Evolutionary conservation across 92 coral and sea anemone genomes (phyloP).

Genomic region (Blastomussa wellsi): DNA sequence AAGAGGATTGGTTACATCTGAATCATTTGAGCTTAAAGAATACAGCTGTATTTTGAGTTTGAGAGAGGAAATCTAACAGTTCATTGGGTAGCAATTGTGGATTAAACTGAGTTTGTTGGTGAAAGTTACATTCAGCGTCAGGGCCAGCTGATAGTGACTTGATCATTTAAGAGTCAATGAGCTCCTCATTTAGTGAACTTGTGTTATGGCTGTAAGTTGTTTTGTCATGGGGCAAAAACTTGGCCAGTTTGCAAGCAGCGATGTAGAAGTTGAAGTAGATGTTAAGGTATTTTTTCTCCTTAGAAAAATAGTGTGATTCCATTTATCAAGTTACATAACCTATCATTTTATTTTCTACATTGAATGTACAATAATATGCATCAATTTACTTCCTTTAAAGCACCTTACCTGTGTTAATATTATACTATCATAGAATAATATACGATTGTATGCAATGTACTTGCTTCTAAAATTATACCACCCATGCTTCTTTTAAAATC

Average conservation of each 20-base stretch:
- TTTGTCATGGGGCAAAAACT: constrained; percentile 51
- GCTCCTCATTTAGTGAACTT: constrained; percentile 16
- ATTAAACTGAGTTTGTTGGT: not conserved
- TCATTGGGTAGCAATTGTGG: not conserved
- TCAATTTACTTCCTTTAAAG: not conserved
- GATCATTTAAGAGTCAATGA: constrained; percentile 33
- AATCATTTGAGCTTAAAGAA: not conserved
- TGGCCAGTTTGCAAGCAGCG: constrained; percentile 39
- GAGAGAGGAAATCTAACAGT: not conserved
- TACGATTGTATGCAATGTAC: not conserved
- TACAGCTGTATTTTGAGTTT: not conserved
- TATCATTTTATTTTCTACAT: not conserved
- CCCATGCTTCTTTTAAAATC: not conserved
- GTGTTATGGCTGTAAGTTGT: constrained; percentile 47
- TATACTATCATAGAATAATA: not conserved
- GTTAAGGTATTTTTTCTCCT: constrained; percentile 20
- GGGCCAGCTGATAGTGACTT: constrained; percentile 15
- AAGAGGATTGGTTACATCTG: not conserved
- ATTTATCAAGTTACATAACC: not conserved
- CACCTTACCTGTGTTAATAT: no score
- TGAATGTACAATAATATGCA: not conserved
- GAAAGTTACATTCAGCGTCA: not conserved
- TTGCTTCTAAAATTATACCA: not conserved
- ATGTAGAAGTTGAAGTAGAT: constrained; percentile 49
- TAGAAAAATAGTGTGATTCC: not conserved